Base-by-base conservation (phyloP, 2,888 invertebrate species). In the Hydriomena furcata region DNA sequence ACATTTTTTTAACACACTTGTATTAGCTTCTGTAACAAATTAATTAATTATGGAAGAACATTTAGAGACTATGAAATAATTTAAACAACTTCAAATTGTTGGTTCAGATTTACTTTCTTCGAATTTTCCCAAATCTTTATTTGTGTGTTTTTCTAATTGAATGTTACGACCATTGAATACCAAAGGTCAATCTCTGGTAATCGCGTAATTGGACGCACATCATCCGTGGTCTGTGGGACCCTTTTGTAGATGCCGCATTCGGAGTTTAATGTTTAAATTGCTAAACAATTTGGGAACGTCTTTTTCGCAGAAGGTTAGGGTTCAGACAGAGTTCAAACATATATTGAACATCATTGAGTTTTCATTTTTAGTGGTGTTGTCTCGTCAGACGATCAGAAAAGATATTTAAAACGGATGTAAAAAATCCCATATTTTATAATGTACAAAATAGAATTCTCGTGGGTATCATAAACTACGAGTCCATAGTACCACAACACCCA, bases 221-320 rank as follows among this genome's bases (percentile, higher is more conserved):
- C 59, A 60, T 60, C 55, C 61, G 62, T 17, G 13, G 13, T 0
- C 41, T 25, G 10, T 35, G 61, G 58, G 54, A 47, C 45, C 65
- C 65, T 71, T 73, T 71, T 71, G 60, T 56, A 52, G 68, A 21
- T 27, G 20, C 76, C 74, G 76, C 61, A 53, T 61, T 63, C 37
- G 35, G 51, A 67, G 75, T 68, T n/a, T 49, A 42, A 67, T 70
- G 60, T 46, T 58, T 62, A 65, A 73, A 75, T 73, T 71, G 66
- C 50, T 46, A 43, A 58, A 58, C 53, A 59, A 65, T 67, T 67
- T 53, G 38, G 52, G 47, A 50, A 53, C 53, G 61, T 59, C 53
- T 54, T 52, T 50, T 30, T 32, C 27, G 31, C 21, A 34, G 28
- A 47, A 47, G 52, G 43, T 48, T 65, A 58, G 60, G 61, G 47